Evolutionary conservation across 2,113 vertebrate species (phyloP), one percentile per base, ranked within the genome.

Genomic region (Gracilinanus agilis): DNA sequence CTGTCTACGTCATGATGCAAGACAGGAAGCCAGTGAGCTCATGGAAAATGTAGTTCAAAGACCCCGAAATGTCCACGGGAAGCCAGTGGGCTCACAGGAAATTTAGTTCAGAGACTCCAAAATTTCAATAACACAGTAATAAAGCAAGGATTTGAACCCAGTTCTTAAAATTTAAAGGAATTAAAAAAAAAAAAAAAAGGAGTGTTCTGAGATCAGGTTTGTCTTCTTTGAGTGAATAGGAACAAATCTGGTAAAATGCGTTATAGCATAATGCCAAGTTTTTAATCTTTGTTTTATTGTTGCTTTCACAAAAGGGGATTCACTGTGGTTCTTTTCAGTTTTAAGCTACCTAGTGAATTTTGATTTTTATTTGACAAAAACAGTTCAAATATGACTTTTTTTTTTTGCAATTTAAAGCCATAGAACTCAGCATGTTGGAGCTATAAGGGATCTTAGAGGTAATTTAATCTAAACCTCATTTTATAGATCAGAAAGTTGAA

Each of bases 221-320:
- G 13, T 88, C 7, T 13, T 1, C 8, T 83, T 94, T 90, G 89
- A 94, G 96, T 40, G 92, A 55, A 90, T 89, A n/a, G 67, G 16
- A 40, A 40, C 8, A 40, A 19, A 21, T 83, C 34, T 40, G 67
- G 34, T 83, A 83, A 83, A 83, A 83, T 83, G n/a, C 6, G 40
- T 83, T 16, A 6, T 75, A 75, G n/a, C 34, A 75, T n/a, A 75
- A 75, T 75, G 13, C 29, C n/a, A 83, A 83, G 19, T 40, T 40
- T 83, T 83, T 40, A 0, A n/a, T 34, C 58, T 34, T 9, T 34
- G 13, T 67, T 67, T 67, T 67, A 27, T 61, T 61, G 29, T 61
- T 29, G 2, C 19, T n/a, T 75, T 75, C 19, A 6, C 61, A 75
- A 75, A 75, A 75, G 19, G 61, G 12, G 29, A 23, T 83, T 40